Evolutionary conservation across 1,140 invertebrate genomes (phyloP).

Genomic region (Acromyrmex echinatior): DNA sequence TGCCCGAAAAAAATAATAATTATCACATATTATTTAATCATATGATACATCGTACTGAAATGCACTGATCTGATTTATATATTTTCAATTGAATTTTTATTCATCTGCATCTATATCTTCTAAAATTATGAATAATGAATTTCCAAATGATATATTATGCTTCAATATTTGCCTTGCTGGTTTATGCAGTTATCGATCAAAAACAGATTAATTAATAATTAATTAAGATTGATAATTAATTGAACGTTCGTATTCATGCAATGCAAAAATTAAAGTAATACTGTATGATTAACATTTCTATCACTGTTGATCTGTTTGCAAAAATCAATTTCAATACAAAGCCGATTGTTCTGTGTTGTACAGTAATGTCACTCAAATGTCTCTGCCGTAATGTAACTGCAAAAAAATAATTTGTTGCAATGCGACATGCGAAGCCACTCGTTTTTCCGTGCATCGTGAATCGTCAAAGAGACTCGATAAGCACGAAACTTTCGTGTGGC

Average conservation of each 20-base stretch:
- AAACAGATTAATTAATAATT: neutral
- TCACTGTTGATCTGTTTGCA: neutral
- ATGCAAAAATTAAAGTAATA: neutral
- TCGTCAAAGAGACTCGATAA: neutral
- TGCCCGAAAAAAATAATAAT: neutral
- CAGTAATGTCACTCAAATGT: neutral
- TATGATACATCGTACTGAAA: neutral
- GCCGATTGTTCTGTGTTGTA: neutral
- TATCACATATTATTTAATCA: constrained; percentile 2
- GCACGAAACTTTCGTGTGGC: constrained; percentile 8
- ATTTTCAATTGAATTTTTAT: neutral
- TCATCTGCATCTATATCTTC: neutral
- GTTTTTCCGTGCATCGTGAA: constrained; percentile 5
- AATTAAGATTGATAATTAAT: constrained; percentile 10
- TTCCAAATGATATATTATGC: neutral
- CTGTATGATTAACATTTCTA: neutral
- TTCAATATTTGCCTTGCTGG: neutral
- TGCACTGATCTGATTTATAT: neutral
- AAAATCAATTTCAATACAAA: constrained; percentile 1
- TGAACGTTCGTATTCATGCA: neutral
- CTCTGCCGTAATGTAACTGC: neutral
- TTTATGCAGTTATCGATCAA: neutral
- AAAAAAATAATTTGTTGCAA: constrained; percentile 27
- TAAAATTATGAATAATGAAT: constrained; percentile 21
- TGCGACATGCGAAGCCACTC: neutral